phyloP scores from a whole-genome alignment of 2,113 vertebrate genomes.

The Kryptolebias marmoratus region DNA sequence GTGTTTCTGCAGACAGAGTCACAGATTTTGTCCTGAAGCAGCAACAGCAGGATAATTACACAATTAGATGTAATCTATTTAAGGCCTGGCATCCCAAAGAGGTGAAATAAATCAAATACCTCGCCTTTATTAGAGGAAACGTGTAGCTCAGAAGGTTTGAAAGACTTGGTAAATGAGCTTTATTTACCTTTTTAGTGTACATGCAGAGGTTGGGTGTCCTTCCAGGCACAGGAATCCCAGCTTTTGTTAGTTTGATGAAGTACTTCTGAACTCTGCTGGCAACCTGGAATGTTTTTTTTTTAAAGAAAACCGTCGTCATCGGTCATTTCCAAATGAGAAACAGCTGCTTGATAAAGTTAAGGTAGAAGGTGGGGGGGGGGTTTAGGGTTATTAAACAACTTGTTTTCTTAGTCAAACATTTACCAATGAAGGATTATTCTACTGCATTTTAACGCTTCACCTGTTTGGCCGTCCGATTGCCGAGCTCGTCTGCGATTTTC shows the following conservation, averaged over 20 bases:
- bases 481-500: conserved; percentile 96
- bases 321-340: conserved; percentile 40
- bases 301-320: conserved; percentile 38
- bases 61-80: too few relatives aligned
- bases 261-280: conserved; percentile 99
- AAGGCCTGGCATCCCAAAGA: neutral
- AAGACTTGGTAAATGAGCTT: neutral
- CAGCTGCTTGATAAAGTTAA: conserved; percentile 33
- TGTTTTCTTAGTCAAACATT: neutral
- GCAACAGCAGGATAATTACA: too few relatives aligned
- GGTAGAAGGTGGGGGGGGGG: neutral
- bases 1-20: too few relatives aligned
- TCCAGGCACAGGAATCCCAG: conserved; percentile 98
- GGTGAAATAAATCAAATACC: neutral
- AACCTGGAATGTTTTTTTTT: conserved; percentile 81
- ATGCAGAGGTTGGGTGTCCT: conserved; percentile 97
- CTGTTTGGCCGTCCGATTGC: conserved; percentile 97
- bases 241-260: conserved; percentile 99
- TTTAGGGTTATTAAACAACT: conserved; percentile 9
- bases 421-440: too few relatives aligned
- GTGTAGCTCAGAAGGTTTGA: neutral
- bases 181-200: conserved; percentile 95
- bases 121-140: neutral
- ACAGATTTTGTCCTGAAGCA: too few relatives aligned
- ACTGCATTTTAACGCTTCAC: conserved; percentile 65